Evolutionary conservation across 2,797 vertebrate species (phyloP).

Genomic region (Periparus ater): DNA sequence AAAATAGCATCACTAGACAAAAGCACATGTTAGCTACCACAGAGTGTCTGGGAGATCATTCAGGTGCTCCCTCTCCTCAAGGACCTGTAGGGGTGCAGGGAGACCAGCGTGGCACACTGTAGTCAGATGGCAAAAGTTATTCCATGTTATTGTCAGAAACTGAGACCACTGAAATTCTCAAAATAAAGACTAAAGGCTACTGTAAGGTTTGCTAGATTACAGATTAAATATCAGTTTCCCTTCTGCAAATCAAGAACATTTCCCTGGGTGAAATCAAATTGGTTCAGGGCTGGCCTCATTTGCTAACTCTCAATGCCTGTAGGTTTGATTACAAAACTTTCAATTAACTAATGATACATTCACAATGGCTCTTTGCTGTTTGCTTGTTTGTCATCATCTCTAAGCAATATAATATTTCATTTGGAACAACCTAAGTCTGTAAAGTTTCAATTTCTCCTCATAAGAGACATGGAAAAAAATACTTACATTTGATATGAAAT

Average conservation of each 20-base stretch:
- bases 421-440: background rate
- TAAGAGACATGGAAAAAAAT: background rate
- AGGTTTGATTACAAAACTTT: background rate
- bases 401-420: background rate
- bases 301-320: accelerated
- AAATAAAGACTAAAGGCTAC: background rate
- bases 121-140: background rate
- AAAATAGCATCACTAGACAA: background rate
- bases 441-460: background rate
- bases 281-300: background rate
- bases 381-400: background rate
- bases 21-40: background rate
- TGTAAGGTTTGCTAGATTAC: background rate
- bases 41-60: accelerated
- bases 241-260: background rate
- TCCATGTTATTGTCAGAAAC: background rate
- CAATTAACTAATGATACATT: background rate
- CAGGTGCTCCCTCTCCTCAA: background rate
- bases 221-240: background rate
- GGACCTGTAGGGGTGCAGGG: no score
- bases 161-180: background rate
- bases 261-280: background rate
- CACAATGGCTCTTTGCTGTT: background rate
- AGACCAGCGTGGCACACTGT: accelerated
- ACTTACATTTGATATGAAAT: background rate